Conservation (phyloP, 2,888 invertebrate species). For the Trichopria drosophilae region DNA sequence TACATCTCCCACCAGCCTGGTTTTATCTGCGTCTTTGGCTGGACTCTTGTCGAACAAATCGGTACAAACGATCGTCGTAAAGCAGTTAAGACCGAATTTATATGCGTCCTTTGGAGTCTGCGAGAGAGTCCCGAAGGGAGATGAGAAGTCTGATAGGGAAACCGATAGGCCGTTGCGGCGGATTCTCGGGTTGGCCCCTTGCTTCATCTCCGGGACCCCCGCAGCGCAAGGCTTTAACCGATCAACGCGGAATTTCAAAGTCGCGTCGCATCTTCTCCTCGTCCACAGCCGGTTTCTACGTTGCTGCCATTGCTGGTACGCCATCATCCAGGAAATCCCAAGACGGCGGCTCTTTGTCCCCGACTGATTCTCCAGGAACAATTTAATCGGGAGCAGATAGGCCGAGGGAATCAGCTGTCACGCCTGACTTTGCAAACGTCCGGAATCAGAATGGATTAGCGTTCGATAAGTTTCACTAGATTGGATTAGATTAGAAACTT, state of each 20-base stretch:
- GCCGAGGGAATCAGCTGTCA: no score
- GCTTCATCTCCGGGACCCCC: slow-evolving; percentile 45
- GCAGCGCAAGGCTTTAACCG: slow-evolving; percentile 43
- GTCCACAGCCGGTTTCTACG: no score
- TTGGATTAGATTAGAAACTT: no score
- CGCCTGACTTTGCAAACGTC: no score
- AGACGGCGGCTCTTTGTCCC: neutral
- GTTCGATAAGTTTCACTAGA: no score
- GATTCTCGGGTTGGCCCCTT: no score
- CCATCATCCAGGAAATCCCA: neutral
- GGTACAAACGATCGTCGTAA: slow-evolving; percentile 59
- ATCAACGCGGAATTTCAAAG: slow-evolving; percentile 45
- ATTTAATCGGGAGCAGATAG: slow-evolving; percentile 19
- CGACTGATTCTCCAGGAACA: slow-evolving; percentile 5
- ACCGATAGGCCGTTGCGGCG: slow-evolving; percentile 51
- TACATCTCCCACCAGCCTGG: slow-evolving; percentile 24
- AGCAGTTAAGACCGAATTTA: slow-evolving; percentile 55
- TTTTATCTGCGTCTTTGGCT: slow-evolving; percentile 22
- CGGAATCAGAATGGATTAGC: no score
- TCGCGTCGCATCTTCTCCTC: slow-evolving; percentile 34
- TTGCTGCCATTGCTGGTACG: no score
- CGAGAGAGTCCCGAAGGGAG: slow-evolving; percentile 38
- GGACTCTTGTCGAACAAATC: slow-evolving; percentile 57
- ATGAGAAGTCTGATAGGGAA: slow-evolving; percentile 43
- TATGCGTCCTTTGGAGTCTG: slow-evolving; percentile 44